Conservation (phyloP, 2,797 vertebrate genomes). For the Tarsius wallacei region DNA sequence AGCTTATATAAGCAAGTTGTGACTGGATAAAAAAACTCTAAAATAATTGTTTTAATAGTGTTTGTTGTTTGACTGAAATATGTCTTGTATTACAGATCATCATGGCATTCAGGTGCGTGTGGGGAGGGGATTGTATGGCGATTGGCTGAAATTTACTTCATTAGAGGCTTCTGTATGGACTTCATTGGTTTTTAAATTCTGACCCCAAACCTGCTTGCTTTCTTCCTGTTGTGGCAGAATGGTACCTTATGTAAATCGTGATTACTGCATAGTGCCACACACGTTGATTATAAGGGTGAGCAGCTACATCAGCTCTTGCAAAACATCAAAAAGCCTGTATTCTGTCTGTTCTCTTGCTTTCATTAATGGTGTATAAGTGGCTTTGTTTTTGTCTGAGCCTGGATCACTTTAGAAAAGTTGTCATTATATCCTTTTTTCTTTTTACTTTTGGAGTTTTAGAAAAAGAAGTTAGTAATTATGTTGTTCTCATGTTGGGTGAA, state of each 20-base stretch:
- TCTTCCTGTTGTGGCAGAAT: constrained; percentile 39
- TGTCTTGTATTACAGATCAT: constrained; percentile 18
- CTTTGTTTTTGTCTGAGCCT: constrained; percentile 60
- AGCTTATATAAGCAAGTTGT: constrained; percentile 54
- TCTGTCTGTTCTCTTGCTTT: constrained; percentile 40
- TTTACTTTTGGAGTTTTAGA: constrained; percentile 4
- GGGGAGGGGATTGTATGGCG: background rate
- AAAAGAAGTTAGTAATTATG: constrained; percentile 35
- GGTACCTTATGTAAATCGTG: constrained; percentile 21
- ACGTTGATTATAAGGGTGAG: constrained; percentile 48
- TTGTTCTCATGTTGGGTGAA: constrained; percentile 21
- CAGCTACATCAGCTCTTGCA: constrained; percentile 29
- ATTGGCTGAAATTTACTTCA: constrained; percentile 53
- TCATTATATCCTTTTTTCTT: background rate
- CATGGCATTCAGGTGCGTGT: background rate
- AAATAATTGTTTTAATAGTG: constrained; percentile 48
- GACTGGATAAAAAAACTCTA: constrained; percentile 18
- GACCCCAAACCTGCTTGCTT: constrained; percentile 43
- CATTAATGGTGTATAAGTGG: background rate
- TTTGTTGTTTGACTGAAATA: constrained; percentile 33
- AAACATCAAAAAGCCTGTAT: constrained; percentile 25
- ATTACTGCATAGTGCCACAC: background rate
- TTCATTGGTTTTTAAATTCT: constrained; percentile 56
- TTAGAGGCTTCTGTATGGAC: constrained; percentile 21
- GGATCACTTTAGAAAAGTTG: constrained; percentile 47